Evolutionary conservation across 1,140 invertebrate species (phyloP), one percentile per base, ranked within the genome.

Genomic region (Solenopsis invicta): DNA sequence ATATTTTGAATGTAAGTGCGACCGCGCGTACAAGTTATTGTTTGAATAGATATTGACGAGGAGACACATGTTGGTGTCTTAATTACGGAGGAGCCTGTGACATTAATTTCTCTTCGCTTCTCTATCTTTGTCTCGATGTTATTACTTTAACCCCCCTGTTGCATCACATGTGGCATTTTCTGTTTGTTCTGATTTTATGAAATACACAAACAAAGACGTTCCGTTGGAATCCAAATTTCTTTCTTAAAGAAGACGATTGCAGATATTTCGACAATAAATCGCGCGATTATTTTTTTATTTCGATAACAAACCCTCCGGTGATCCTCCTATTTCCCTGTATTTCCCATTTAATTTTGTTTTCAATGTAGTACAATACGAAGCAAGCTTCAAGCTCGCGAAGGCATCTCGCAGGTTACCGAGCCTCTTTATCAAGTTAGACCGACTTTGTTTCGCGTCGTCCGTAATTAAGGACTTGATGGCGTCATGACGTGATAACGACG

Each of bases 1-100:
- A 16, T 54, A 81, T n/a, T 34, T 81, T 71, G 64, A 71, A 54
- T 69, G 64, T 37, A 84, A 84, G 62, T 24, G 80, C 54, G 69
- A 61, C n/a, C 41, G 69, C 41, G 21, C 54, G 21, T 56, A 21
- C 2, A 37, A 21, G 4, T 84, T 62, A 74, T 61, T 50, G 45
- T 48, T 75, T 34, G 37, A n/a, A 29, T 84, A 84, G 69, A 75
- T 62, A 61, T 74, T 34, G 24, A 74, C 69, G 18, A 34, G 8
- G 41, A 21, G 29, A 29, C 29, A 29, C 18, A 41, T 24, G 13
- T 56, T 72, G 18, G 29, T 61, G 24, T 16, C 69, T 75, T 50
- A 18, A 75, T 84, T 48, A 48, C 52, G 21, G 29, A 29, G 13
- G 12, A 2, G 5, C 9, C 9, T 10, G 59, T 34, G 3, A 5